Evolutionary conservation across 2,888 invertebrate genomes (phyloP), one percentile per base, ranked within the genome.

Genomic region (Lasioglossum lativentre): DNA sequence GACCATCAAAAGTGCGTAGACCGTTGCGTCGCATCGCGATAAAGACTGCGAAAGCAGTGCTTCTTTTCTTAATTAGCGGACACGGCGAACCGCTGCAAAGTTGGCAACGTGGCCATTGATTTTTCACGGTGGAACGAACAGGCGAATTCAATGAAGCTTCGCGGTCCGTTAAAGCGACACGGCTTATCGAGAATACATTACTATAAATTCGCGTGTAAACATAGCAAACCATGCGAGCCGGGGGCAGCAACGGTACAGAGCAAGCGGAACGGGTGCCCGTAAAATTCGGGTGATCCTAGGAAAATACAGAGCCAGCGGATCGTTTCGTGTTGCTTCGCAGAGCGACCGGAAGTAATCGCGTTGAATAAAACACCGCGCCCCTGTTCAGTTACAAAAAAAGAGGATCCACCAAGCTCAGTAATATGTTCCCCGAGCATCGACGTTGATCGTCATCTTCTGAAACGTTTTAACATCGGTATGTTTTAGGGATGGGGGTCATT

Each of bases 121-220:
- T 82, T 75, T 79, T 76, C 71, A 38, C 73, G 71, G 40, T 12
- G 42, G 56, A 71, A 59, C 56, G 81, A 47, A 77, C 59, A 81
- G 75, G 45, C 77, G 85, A 75, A 85, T 88, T 89, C 86, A 88
- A 86, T 88, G 90, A 92, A 91, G 88, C 88, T 92, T 92, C 88
- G 91, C 92, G 91, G 85, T 89, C 87, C 88, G 88, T 92, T 92
- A 90, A 92, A 90, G 88, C 91, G 90, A 82, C 86, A 88, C 86
- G 91, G 91, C 88, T 91, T 91, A 91, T 91, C 91, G 91, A 89
- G 88, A 91, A 91, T 88, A 85, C 91, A 90, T 91, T 91, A 89
- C 91, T 88, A 89, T 91, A 91, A 91, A 91, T 91, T 91, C 82
- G 40, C 83, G 86, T 86, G 89, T 91, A 91, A 91, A 86, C 91